phyloP scores from a whole-genome alignment of 2,797 vertebrate species.

The Pteropus rufus region DNA sequence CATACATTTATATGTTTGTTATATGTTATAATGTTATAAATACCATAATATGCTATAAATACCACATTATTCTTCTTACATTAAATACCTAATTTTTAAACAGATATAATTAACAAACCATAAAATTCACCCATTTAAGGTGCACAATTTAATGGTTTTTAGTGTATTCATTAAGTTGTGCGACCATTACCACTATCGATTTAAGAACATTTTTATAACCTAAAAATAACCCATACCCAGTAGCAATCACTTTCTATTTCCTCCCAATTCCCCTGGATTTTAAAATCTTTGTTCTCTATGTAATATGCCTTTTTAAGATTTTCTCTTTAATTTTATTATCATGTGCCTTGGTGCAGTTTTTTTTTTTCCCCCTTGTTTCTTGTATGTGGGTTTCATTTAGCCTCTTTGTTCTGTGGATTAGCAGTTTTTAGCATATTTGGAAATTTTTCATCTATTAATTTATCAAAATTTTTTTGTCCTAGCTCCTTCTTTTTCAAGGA shows the following conservation, averaged over 20 bases:
- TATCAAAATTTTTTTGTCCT: no score
- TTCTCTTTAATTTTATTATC: no score
- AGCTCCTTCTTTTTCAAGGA: no score
- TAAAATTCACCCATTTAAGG: background rate
- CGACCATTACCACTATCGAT: background rate
- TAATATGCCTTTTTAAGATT: no score
- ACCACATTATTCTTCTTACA: background rate
- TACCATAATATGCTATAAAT: background rate
- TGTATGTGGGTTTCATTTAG: no score
- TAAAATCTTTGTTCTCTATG: no score
- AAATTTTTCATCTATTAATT: no score
- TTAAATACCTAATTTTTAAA: background rate
- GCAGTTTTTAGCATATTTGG: no score
- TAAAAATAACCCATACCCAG: background rate
- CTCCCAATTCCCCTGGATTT: background rate
- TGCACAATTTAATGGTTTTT: background rate
- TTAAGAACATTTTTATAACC: background rate
- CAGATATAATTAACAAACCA: background rate
- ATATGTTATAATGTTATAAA: background rate
- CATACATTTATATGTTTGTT: no score
- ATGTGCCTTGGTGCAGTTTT: no score
- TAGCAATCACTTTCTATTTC: background rate
- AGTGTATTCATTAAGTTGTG: background rate
- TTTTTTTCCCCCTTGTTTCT: no score
- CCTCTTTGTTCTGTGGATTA: no score